Evolutionary conservation across 2,113 vertebrate species (phyloP).

Genomic region (Galeopterus variegatus): DNA sequence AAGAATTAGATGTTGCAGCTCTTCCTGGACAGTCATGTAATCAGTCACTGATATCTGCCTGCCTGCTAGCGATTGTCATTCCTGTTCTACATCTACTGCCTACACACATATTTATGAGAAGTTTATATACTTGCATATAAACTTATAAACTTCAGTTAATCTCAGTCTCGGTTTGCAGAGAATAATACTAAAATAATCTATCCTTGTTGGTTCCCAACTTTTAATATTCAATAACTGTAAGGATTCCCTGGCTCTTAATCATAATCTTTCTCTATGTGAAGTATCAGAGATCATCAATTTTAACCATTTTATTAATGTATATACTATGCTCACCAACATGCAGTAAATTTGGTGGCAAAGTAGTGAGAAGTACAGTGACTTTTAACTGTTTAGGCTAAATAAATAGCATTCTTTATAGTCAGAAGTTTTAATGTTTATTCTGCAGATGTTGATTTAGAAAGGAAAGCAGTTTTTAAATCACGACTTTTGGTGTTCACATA

Average conservation of each 20-base stretch:
- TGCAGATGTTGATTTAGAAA: neutral
- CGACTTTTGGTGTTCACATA: neutral
- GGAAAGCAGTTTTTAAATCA: neutral
- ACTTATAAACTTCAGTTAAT: neutral
- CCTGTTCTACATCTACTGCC: neutral
- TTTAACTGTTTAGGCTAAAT: neutral
- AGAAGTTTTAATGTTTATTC: neutral
- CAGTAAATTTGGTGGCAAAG: neutral
- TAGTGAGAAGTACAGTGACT: neutral
- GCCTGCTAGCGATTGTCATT: neutral
- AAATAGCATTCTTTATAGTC: neutral
- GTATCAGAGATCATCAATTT: neutral
- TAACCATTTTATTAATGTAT: neutral
- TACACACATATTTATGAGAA: neutral
- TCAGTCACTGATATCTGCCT: neutral
- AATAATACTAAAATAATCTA: neutral
- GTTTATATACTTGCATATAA: neutral
- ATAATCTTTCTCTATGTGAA: neutral
- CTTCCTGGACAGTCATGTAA: neutral
- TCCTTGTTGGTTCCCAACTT: neutral
- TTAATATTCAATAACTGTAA: neutral
- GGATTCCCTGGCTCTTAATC: neutral
- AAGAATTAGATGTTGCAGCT: conserved; percentile 2
- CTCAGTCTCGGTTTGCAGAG: neutral
- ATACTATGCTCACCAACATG: neutral